Evolutionary conservation across 35 echinoderm and acorn worm genomes (phyloP).

Genomic region (Lytechinus variegatus): DNA sequence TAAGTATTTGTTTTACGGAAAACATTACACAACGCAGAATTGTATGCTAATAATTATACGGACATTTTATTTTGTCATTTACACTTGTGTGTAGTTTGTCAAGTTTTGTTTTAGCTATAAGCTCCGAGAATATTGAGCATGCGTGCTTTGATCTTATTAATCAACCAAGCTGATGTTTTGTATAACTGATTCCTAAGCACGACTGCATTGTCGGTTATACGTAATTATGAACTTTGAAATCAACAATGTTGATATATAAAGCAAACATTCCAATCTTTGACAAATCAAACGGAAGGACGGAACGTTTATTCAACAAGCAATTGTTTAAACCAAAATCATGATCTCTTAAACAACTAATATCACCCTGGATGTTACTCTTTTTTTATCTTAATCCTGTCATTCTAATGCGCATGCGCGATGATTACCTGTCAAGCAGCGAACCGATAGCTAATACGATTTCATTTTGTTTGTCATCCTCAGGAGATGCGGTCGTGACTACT

Average conservation of each 20-base stretch:
- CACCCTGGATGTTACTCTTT: not conserved
- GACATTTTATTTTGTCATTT: too few species aligned
- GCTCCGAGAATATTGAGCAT: too few species aligned
- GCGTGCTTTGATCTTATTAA: too few species aligned
- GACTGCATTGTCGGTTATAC: too few species aligned
- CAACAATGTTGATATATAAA: not conserved
- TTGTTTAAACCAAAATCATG: not conserved
- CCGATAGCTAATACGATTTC: not conserved
- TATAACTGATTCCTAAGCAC: too few species aligned
- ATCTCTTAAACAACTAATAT: not conserved
- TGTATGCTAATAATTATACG: too few species aligned
- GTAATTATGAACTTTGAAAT: not conserved
- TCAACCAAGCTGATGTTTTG: too few species aligned
- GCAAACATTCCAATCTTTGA: not conserved
- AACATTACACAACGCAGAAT: too few species aligned
- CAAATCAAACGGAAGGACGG: not conserved
- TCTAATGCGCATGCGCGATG: not conserved
- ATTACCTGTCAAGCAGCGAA: not conserved
- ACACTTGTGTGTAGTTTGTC: too few species aligned
- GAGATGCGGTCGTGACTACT: not conserved
- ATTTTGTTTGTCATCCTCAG: constrained; percentile 1
- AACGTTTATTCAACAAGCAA: not conserved
- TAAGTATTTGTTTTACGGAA: too few species aligned
- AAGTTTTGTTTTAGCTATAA: too few species aligned
- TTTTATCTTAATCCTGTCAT: not conserved